These are phyloP conservation scores for Choreutis nemorana DNA, from an alignment of 2,888 invertebrate genomes.

Conservation along the genomic window DNA sequence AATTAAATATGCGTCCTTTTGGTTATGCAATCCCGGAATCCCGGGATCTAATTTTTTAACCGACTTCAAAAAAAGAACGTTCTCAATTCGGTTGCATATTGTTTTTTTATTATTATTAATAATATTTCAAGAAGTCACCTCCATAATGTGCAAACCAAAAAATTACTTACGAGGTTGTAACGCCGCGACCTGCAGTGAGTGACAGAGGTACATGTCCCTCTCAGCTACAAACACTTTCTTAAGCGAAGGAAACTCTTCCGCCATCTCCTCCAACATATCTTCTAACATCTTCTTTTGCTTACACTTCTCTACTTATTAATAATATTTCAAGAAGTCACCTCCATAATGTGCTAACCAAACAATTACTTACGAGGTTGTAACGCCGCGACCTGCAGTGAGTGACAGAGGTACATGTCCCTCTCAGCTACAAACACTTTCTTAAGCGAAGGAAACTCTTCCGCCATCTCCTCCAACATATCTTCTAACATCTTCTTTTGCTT, in stretches of 20 bases:
- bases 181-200: slow-evolving; percentile 79
- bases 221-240: slow-evolving; percentile 93
- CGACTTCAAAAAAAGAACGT: too few relatives aligned
- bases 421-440: slow-evolving; percentile 93
- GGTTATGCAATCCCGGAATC: too few relatives aligned
- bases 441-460: slow-evolving; percentile 91
- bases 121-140: too few relatives aligned
- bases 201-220: slow-evolving; percentile 89
- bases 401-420: slow-evolving; percentile 89
- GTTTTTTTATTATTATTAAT: too few relatives aligned
- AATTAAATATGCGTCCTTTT: too few relatives aligned
- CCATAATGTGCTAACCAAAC: too few relatives aligned
- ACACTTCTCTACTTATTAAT: slow-evolving; percentile 94
- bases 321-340: too few relatives aligned
- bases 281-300: slow-evolving; percentile 92
- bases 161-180: slow-evolving; percentile 45
- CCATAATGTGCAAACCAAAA: too few relatives aligned
- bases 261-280: slow-evolving; percentile 91
- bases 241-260: slow-evolving; percentile 91
- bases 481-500: slow-evolving; percentile 92
- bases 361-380: slow-evolving; percentile 45
- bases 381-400: slow-evolving; percentile 79
- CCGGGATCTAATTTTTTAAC: too few relatives aligned
- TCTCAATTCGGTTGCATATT: too few relatives aligned
- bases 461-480: slow-evolving; percentile 91